Evolutionary conservation across 1,140 invertebrate species (phyloP), one percentile per base, ranked within the genome.

Genomic region (Drosophila bifasciata): DNA sequence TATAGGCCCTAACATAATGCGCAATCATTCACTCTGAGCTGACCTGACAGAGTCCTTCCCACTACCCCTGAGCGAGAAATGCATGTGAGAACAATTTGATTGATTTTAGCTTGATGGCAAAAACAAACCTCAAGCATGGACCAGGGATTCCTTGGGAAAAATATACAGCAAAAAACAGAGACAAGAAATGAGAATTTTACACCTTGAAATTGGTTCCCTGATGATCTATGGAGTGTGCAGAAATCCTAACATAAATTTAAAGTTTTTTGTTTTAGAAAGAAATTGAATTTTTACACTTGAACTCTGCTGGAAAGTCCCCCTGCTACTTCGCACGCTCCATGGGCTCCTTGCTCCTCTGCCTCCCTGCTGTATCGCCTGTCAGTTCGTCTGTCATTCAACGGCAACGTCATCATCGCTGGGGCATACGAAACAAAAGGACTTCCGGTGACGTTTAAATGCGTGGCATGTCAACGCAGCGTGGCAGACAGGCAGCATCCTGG

Each of bases 361-460:
- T 25, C 15, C 2, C 6, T 32, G 32, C 32, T 36, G 32, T 36
- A 61, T 52, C 58, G 66, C 66, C 66, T 70, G 58, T 59, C 59
- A 59, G 7, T 19, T 58, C n/a, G 51, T 4, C 23, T 17, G 55
- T 44, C 48, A 43, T 39, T 53, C 51, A 53, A 55, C 73, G 41
- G 51, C 61, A 53, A 68, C 71, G 71, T 76, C 72, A 76, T 75
- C 72, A 76, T 75, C 72, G 60, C 59, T 62, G 57, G 62, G 64
- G 77, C 77, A 81, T 68, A 86, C 86, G 83, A 86, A 86, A 86
- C 83, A 86, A 86, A 86, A 83, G 75, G 66, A 79, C 76, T 88
- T 88, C 83, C 83, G 83, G 78, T 88, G 83, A 88, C 75, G 79
- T 78, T 88, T 88, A 88, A 88, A 88, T 88, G 83, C 83, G 83